Evolutionary conservation across 37 sponge, comb jelly and placozoan genomes (phyloP).

Genomic region (Cliona cf. orientalis): DNA sequence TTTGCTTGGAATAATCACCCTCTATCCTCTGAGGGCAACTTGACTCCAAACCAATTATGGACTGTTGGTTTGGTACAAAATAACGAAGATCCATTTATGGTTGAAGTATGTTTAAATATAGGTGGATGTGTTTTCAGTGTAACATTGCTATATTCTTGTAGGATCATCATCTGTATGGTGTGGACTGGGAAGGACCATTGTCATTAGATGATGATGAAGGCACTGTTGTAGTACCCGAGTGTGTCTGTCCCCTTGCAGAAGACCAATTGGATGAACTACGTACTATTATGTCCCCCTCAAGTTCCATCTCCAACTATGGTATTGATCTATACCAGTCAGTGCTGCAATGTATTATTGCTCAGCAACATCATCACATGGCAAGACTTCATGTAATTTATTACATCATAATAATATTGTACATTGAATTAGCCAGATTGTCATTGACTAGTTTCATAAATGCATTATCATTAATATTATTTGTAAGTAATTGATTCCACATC

Average conservation of each 20-base stretch:
- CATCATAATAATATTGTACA: too few relatives aligned
- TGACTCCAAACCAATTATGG: conserved; percentile 5
- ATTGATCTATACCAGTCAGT: too few relatives aligned
- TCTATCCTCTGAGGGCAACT: conserved; percentile 2
- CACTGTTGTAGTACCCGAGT: neutral
- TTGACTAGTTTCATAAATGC: too few relatives aligned
- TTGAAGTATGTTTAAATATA: neutral
- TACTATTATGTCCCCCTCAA: too few relatives aligned
- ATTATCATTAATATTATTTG: too few relatives aligned
- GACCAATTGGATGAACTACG: too few relatives aligned
- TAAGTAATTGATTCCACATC: too few relatives aligned
- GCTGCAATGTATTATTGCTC: too few relatives aligned
- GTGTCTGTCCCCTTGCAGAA: neutral
- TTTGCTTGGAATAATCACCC: neutral
- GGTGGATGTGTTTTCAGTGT: neutral
- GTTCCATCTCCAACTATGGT: too few relatives aligned
- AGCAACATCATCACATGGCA: too few relatives aligned
- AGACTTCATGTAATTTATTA: too few relatives aligned
- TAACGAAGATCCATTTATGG: neutral
- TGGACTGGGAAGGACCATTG: neutral
- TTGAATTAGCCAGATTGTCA: too few relatives aligned
- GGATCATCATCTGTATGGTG: neutral
- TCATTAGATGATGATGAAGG: neutral
- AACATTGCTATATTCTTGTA: neutral
- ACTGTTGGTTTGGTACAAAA: neutral